phyloP scores from a whole-genome alignment of 1,140 invertebrate genomes.

The Dryas iulia region DNA sequence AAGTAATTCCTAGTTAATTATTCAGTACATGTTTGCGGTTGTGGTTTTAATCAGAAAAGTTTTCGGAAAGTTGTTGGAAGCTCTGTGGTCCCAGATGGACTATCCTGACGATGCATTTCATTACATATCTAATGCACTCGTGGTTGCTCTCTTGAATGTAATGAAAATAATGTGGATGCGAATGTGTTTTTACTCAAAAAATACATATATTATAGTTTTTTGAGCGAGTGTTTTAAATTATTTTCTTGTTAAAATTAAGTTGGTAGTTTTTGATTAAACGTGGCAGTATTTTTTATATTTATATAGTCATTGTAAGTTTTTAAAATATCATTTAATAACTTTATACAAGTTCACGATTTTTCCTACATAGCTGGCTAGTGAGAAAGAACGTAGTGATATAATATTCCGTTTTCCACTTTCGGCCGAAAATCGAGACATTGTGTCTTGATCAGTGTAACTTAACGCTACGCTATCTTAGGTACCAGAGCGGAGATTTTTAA shows the following conservation, averaged over 20 bases:
- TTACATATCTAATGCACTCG: slow-evolving; percentile 25
- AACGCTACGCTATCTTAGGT: too few species aligned
- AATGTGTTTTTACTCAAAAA: neutral
- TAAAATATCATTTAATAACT: too few species aligned
- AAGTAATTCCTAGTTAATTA: slow-evolving; percentile 38
- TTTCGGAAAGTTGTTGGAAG: slow-evolving; percentile 36
- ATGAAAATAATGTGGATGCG: neutral
- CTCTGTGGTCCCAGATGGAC: slow-evolving; percentile 33
- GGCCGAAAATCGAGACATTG: too few species aligned
- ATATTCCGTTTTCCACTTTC: too few species aligned
- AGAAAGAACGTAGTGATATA: too few species aligned
- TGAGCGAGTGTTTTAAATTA: neutral
- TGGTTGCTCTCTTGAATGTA: slow-evolving; percentile 1
- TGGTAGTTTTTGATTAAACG: too few species aligned
- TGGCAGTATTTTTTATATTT: too few species aligned
- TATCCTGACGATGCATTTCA: slow-evolving; percentile 30
- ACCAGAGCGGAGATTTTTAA: too few species aligned
- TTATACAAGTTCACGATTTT: too few species aligned
- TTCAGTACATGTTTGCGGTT: slow-evolving; percentile 32
- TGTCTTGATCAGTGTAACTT: too few species aligned
- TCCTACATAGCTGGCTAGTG: too few species aligned
- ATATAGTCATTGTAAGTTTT: too few species aligned
- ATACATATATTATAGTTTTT: neutral
- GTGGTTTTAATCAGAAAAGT: slow-evolving; percentile 48
- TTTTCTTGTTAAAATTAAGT: neutral